Evolutionary conservation across 2,888 invertebrate species (phyloP).

Genomic region (Cerceris rybyensis): DNA sequence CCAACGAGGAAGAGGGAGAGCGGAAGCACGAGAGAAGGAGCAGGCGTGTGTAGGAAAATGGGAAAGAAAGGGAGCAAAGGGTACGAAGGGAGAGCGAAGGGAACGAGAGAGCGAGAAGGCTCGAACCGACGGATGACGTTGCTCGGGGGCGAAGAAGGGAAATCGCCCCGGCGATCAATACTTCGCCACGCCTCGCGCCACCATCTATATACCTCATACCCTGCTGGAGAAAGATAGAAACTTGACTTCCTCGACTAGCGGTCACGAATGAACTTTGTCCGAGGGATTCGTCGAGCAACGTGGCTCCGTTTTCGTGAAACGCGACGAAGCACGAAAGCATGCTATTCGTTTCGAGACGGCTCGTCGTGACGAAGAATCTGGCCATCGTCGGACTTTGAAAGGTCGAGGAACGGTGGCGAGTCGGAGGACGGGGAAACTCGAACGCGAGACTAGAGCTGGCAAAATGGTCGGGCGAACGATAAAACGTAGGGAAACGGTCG

Average conservation of each 20-base stretch:
- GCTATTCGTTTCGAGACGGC: no score
- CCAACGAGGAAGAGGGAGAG: constrained; percentile 49
- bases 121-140: constrained; percentile 75
- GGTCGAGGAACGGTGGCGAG: not conserved
- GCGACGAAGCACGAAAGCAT: not conserved
- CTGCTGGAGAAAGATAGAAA: constrained; percentile 66
- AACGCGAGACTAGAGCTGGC: not conserved
- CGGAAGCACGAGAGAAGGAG: constrained; percentile 15
- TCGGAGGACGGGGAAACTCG: no score
- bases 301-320: not conserved
- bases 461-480: constrained; percentile 12
- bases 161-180: constrained; percentile 78
- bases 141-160: constrained; percentile 72
- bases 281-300: not conserved
- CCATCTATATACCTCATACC: constrained; percentile 58
- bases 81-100: constrained; percentile 30
- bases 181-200: constrained; percentile 80
- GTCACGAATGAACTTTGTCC: constrained; percentile 35
- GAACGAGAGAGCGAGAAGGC: constrained; percentile 64
- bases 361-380: no score
- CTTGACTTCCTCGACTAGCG: constrained; percentile 57
- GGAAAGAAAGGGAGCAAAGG: no score
- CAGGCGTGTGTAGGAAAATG: no score
- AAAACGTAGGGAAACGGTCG: constrained; percentile 26
- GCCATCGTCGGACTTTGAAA: no score